phyloP scores from a whole-genome alignment of 2,113 vertebrate genomes.

The Austrofundulus limnaeus region DNA sequence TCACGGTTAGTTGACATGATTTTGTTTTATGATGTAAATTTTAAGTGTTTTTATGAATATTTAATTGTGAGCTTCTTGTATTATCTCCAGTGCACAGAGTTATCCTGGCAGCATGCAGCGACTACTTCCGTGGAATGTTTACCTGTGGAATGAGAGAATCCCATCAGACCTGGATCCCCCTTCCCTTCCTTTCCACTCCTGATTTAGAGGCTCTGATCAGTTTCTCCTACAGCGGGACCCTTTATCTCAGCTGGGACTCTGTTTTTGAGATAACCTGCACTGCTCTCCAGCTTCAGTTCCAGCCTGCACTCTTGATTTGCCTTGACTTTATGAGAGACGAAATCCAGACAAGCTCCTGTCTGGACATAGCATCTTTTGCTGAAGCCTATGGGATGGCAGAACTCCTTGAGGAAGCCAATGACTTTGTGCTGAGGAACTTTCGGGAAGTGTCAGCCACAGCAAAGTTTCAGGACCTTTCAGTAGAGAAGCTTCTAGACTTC shows the following conservation, averaged over 20 bases:
- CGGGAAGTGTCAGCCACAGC: constrained; percentile 79
- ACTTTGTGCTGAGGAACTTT: constrained; percentile 85
- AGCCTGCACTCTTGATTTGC: constrained; percentile 82
- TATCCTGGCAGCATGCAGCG: constrained; percentile 86
- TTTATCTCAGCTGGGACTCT: constrained; percentile 80
- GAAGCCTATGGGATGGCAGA: constrained; percentile 78
- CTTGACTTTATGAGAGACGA: constrained; percentile 78
- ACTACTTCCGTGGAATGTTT: constrained; percentile 91
- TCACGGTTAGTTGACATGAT: constrained; percentile 65
- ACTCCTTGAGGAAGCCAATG: constrained; percentile 77
- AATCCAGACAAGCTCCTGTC: constrained; percentile 78
- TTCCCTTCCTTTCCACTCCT: constrained; percentile 67
- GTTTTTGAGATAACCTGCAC: constrained; percentile 84
- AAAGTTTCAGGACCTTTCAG: constrained; percentile 82
- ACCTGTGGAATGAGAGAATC: constrained; percentile 89
- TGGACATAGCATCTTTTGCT: constrained; percentile 83
- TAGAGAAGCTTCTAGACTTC: constrained; percentile 77
- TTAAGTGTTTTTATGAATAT: neutral
- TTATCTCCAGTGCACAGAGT: constrained; percentile 82
- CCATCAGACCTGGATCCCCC: constrained; percentile 63
- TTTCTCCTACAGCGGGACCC: constrained; percentile 82
- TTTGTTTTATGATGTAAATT: neutral
- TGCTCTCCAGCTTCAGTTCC: constrained; percentile 87
- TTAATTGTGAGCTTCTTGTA: constrained; percentile 2
- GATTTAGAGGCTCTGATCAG: constrained; percentile 83